These are phyloP conservation scores for Caenorhabditis briggsae DNA, from an alignment of 1,140 invertebrate species.

Conservation along the genomic window DNA sequence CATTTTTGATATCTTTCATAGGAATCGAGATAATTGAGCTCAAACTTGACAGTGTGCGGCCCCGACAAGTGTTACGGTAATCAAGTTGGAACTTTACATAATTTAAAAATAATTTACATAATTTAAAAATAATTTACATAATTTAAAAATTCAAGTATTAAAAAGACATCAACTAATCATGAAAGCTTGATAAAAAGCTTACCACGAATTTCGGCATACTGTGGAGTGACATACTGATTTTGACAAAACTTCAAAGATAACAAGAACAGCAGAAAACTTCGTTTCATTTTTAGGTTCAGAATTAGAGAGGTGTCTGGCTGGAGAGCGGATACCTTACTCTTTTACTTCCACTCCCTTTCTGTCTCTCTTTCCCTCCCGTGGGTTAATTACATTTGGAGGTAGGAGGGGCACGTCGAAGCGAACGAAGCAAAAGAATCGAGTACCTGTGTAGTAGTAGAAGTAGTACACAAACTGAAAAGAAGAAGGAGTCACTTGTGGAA, in stretches of 20 bases:
- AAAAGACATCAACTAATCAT: neutral
- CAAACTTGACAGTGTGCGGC: no score
- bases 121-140: neutral
- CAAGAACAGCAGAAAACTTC: conserved; percentile 21
- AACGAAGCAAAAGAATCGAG: conserved; percentile 21
- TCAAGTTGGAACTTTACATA: no score
- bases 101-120: no score
- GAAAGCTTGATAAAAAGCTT: neutral
- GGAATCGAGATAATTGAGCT: no score
- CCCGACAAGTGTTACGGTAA: no score
- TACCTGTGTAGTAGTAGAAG: conserved; percentile 1
- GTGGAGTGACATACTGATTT: conserved; percentile 38
- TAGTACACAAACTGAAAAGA: conserved; percentile 51
- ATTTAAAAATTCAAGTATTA: neutral
- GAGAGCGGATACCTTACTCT: neutral
- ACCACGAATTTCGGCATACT: conserved; percentile 48
- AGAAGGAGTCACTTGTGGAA: conserved; percentile 17
- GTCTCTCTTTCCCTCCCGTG: neutral
- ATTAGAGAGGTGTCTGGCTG: conserved; percentile 12
- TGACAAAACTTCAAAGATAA: conserved; percentile 48
- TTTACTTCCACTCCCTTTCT: neutral
- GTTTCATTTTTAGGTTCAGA: neutral
- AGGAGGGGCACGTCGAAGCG: neutral
- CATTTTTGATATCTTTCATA: no score
- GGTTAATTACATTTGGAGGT: conserved; percentile 43